Conservation (phyloP, 2,113 vertebrate genomes). For the Recurvirostra avosetta region DNA sequence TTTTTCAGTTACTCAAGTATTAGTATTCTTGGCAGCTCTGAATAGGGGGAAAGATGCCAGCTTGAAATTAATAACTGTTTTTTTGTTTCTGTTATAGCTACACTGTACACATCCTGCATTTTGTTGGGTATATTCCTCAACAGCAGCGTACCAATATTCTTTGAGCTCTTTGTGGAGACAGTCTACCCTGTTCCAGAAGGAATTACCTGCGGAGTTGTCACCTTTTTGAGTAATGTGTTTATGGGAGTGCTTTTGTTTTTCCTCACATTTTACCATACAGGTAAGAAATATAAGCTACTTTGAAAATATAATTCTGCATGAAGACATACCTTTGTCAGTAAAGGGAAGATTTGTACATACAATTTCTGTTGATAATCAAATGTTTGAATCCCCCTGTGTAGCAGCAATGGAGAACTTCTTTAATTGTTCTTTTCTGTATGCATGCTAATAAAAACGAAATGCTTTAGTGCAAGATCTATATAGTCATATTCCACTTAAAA, state of each 20-base stretch:
- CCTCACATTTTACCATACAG: constrained; percentile 92
- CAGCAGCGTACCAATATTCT: constrained; percentile 96
- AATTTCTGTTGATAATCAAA: background rate
- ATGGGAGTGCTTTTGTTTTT: constrained; percentile 92
- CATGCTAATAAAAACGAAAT: background rate
- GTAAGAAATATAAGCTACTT: constrained; percentile 74
- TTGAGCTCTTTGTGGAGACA: constrained; percentile 96
- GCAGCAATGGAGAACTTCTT: background rate
- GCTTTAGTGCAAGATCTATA: background rate
- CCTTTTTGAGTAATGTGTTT: constrained; percentile 93
- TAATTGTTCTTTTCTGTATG: background rate
- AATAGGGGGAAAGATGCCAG: background rate
- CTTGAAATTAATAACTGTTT: background rate
- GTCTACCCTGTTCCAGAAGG: constrained; percentile 98
- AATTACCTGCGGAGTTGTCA: constrained; percentile 96
- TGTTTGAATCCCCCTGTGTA: background rate
- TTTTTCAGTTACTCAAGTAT: background rate
- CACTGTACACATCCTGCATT: constrained; percentile 94
- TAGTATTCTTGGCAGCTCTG: background rate
- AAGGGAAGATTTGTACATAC: background rate
- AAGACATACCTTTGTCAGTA: background rate
- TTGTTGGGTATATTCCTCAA: constrained; percentile 94
- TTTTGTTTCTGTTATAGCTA: constrained; percentile 76
- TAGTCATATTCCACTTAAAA: background rate
- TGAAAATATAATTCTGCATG: background rate